Percentiles rank a stretch among this genome's conserved stretches.
phyloP scores from a whole-genome alignment of 2,797 vertebrate species.

The Syngnathus rostellatus region DNA sequence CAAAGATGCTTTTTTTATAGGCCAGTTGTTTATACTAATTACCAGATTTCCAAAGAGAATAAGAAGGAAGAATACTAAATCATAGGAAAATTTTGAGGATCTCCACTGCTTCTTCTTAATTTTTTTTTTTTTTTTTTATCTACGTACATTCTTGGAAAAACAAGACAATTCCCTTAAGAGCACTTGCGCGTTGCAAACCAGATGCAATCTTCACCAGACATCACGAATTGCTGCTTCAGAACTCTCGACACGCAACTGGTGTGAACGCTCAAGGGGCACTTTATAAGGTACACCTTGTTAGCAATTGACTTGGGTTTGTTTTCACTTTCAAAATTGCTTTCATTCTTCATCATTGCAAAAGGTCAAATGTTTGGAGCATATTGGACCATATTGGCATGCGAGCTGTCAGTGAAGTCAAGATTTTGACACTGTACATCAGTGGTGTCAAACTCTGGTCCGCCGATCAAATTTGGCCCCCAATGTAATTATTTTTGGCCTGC shows the following conservation, averaged over 20 bases:
- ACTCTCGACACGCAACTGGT: slow-evolving; percentile 36
- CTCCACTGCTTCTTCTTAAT: not conserved
- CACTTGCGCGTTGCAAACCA: slow-evolving; percentile 23
- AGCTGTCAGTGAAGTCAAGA: not conserved
- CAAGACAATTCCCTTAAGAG: slow-evolving; percentile 25
- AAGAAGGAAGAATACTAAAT: not conserved
- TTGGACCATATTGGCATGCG: not conserved
- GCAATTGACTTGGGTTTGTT: not conserved
- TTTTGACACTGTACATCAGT: not conserved
- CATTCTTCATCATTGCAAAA: not conserved
- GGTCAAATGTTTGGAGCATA: not conserved
- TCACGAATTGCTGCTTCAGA: slow-evolving; percentile 29
- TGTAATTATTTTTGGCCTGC: no score
- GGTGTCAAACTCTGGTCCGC: no score
- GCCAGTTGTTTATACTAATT: not conserved
- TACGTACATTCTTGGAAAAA: slow-evolving; percentile 15
- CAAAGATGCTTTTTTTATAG: not conserved
- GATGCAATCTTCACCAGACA: slow-evolving; percentile 42
- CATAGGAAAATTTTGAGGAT: slow-evolving; percentile 3
- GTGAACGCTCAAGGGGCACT: slow-evolving; percentile 15
- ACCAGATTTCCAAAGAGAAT: not conserved
- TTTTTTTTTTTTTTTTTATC: no score
- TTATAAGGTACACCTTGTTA: not conserved
- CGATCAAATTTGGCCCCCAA: no score
- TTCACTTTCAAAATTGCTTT: not conserved